Conservation (phyloP, 2,888 invertebrate species). For the Lasiommata megera region DNA sequence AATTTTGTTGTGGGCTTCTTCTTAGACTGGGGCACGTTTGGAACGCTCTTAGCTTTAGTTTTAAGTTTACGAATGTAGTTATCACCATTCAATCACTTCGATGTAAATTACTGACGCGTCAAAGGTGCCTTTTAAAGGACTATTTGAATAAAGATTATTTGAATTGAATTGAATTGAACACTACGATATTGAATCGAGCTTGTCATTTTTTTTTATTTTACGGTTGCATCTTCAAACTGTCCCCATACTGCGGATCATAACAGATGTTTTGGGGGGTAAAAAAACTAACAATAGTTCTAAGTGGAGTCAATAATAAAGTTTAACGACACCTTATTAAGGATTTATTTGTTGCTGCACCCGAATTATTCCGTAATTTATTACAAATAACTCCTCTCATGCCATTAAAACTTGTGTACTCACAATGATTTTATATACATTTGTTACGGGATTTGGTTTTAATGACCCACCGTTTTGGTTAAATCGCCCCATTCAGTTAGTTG, state of each 20-base stretch:
- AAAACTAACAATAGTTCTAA: constrained; percentile 67
- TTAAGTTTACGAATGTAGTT: too few relatives aligned
- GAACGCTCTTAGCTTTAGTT: too few relatives aligned
- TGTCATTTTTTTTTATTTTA: too few relatives aligned
- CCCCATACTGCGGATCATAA: constrained; percentile 45
- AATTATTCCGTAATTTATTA: constrained; percentile 79
- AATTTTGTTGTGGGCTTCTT: too few relatives aligned
- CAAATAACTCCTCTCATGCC: constrained; percentile 68
- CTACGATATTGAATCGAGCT: too few relatives aligned
- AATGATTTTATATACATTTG: constrained; percentile 54
- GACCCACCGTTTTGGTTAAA: constrained; percentile 35
- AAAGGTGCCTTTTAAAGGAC: too few relatives aligned
- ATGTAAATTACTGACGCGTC: too few relatives aligned
- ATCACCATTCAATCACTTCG: too few relatives aligned
- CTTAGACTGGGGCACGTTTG: too few relatives aligned
- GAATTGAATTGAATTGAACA: too few relatives aligned
- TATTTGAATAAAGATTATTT: too few relatives aligned
- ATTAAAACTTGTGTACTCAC: constrained; percentile 41
- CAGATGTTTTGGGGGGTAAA: constrained; percentile 65
- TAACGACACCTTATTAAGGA: constrained; percentile 70
- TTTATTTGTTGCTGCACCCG: constrained; percentile 70
- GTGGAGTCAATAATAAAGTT: constrained; percentile 58
- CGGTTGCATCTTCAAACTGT: constrained; percentile 42
- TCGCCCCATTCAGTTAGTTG: constrained; percentile 14
- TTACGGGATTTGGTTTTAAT: constrained; percentile 72